Evolutionary conservation across 2,797 vertebrate genomes (phyloP).

Genomic region (Muraenolepis orangiensis): DNA sequence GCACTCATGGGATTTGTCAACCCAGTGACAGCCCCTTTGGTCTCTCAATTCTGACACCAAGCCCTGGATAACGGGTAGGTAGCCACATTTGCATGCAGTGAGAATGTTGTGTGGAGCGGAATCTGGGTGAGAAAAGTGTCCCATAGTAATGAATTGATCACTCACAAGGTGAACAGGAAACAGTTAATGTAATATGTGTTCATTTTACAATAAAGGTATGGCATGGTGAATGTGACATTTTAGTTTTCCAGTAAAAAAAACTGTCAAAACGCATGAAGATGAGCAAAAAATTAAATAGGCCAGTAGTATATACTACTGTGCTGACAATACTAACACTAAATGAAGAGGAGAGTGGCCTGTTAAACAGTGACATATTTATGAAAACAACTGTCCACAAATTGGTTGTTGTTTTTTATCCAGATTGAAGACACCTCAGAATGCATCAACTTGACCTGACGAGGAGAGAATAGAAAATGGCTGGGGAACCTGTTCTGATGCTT

Average conservation of each 20-base stretch:
- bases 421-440: conserved; percentile 38
- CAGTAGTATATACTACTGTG: too few species aligned
- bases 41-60: conserved; percentile 11
- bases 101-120: background rate
- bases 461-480: conserved; percentile 61
- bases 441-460: conserved; percentile 22
- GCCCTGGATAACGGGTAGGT: conserved; percentile 53
- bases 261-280: background rate
- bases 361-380: too few species aligned
- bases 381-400: background rate
- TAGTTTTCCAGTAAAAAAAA: background rate
- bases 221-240: background rate
- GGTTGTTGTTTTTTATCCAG: conserved; percentile 4
- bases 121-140: background rate
- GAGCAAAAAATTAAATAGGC: too few species aligned
- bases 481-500: conserved; percentile 56
- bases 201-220: background rate
- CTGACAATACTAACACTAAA: too few species aligned
- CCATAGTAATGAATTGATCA: background rate
- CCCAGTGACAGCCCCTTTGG: conserved; percentile 7
- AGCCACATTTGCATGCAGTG: background rate
- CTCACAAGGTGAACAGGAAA: too few species aligned
- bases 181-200: background rate
- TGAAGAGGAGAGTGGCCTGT: too few species aligned
- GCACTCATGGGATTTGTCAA: background rate